Evolutionary conservation across 2,113 vertebrate genomes (phyloP), one percentile per base, ranked within the genome.

Genomic region (Equus quagga): DNA sequence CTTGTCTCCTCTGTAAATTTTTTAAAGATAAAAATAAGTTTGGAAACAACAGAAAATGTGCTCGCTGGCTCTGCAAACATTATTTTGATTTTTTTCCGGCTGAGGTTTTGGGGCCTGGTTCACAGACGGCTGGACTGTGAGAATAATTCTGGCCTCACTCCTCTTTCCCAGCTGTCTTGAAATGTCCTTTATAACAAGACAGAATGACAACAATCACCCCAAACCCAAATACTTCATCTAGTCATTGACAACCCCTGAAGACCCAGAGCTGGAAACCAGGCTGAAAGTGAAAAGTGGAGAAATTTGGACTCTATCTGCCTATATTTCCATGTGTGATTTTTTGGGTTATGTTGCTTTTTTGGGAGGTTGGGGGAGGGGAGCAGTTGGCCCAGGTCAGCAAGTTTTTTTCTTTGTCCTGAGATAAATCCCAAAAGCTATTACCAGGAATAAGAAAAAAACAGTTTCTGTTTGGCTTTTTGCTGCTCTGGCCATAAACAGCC

Each of bases 1-100:
- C 17, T 92, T 89, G n/a, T 95, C 33, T 92, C 87, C 67, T 94
- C 81, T 93, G 14, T 58, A 80, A 28, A 89, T 72, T 36, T 89
- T 94, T 92, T 28, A 91, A 85, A 96, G 83, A 83, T 87, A 93
- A 94, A 96, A 89, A 46, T 56, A 83, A 67, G 58, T 49, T 51
- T 76, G 26, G 51, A 95, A 70, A 95, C 33, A 73, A 91, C 36
- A 94, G 87, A 91, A 96, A 67, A 86, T 82, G 79, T 46, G 62
- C 73, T 95, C 49, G 36, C 60, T 97, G 91, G 81, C 85, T 95
- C 49, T 91, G 72, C 12, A 96, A 90, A 96, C 5, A 58, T 28
- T 67, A 64, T 90, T 93, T 97, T 97, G 65, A 95, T 73, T 44
- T 98, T 98, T 98, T 97, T 89, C 73, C 94, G 98, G 0, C 18